Evolutionary conservation across 2,113 vertebrate species (phyloP).

Genomic region (Anseranas semipalmata): DNA sequence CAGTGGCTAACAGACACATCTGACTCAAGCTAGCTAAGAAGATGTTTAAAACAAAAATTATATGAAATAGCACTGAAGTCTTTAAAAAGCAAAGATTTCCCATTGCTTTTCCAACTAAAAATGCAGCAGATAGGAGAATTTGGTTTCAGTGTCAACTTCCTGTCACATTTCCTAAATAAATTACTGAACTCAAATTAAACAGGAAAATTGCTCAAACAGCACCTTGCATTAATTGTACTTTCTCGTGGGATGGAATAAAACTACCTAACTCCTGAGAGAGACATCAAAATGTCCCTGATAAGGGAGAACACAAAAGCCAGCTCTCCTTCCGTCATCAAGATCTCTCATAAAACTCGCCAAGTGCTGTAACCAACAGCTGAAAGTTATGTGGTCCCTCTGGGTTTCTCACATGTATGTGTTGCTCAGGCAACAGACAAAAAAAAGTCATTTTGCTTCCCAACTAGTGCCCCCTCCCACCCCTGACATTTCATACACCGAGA

Average conservation of each 20-base stretch:
- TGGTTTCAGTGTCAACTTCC: not conserved
- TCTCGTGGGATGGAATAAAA: constrained; percentile 15
- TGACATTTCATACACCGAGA: not conserved
- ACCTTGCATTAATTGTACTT: constrained; percentile 3
- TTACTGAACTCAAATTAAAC: constrained; percentile 2
- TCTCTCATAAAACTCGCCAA: not conserved
- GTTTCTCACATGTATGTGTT: constrained; percentile 30
- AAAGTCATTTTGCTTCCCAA: constrained; percentile 8
- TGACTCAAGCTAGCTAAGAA: not conserved
- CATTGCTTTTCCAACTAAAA: not conserved
- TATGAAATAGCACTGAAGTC: not conserved
- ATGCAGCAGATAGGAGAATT: not conserved
- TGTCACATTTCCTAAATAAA: constrained; percentile 24
- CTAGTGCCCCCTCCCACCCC: not conserved
- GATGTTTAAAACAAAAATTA: not conserved
- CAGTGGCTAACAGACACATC: not conserved
- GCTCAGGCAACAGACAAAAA: constrained; percentile 45
- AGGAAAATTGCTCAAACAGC: constrained; percentile 19
- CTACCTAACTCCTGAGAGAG: constrained; percentile 18
- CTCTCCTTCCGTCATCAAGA: not conserved
- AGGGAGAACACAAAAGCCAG: constrained; percentile 3
- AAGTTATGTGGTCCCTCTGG: constrained; percentile 34
- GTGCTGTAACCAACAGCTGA: not conserved
- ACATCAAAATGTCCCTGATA: constrained; percentile 7
- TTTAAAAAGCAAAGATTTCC: not conserved